phyloP scores from a whole-genome alignment of 2,888 invertebrate species.

The Protonemura montana region DNA sequence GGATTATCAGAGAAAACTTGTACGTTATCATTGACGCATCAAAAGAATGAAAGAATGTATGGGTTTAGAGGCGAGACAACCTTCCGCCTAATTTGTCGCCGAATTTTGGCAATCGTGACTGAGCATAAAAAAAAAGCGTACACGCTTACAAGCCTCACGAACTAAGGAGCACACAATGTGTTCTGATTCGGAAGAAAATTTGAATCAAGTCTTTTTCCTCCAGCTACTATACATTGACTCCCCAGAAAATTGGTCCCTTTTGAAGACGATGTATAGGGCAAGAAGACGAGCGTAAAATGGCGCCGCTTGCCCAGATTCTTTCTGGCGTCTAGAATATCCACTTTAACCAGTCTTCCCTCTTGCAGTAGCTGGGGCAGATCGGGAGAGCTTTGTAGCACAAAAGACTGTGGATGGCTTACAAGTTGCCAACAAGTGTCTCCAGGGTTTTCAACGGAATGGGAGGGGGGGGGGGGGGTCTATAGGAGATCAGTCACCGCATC shows the following conservation, averaged over 20 bases:
- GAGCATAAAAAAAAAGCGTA: background rate
- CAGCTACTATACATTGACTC: background rate
- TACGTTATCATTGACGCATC: background rate
- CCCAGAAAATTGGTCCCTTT: background rate
- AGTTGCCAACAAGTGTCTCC: conserved; percentile 57
- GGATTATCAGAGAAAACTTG: background rate
- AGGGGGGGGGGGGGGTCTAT: conserved; percentile 28
- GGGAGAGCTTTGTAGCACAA: conserved; percentile 34
- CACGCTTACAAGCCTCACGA: background rate
- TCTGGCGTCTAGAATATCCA: conserved; percentile 26
- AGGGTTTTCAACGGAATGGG: conserved; percentile 50
- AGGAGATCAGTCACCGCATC: conserved; percentile 42
- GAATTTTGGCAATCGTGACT: background rate
- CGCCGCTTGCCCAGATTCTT: background rate
- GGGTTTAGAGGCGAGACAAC: no score
- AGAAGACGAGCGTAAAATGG: background rate
- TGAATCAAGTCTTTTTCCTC: background rate
- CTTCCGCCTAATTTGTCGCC: no score
- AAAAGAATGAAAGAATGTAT: background rate
- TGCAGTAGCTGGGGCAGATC: background rate
- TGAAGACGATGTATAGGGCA: background rate
- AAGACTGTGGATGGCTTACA: conserved; percentile 51
- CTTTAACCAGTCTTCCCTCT: conserved; percentile 33
- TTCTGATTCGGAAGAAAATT: background rate
- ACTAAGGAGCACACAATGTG: background rate